These are phyloP conservation scores for Sylvilagus floridanus DNA, from an alignment of 2,797 vertebrate genomes.

Conservation along the genomic window DNA sequence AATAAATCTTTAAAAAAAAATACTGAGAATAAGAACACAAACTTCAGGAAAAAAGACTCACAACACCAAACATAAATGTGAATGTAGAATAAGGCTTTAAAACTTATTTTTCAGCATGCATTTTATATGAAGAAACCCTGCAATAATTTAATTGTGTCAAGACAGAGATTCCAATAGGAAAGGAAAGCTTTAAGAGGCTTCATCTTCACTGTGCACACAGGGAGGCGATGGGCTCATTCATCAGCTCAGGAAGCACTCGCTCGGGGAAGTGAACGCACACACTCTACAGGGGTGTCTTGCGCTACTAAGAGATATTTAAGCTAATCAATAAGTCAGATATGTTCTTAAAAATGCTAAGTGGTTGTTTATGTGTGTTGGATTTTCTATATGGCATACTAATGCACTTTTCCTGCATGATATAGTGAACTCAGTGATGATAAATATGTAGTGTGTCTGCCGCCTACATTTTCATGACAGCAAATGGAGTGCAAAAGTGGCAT, in stretches of 20 bases:
- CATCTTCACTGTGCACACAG: not conserved
- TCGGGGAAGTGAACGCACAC: not conserved
- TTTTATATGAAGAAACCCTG: conserved; percentile 62
- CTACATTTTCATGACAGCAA: conserved; percentile 69
- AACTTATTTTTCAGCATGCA: conserved; percentile 41
- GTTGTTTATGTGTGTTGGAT: conserved; percentile 64
- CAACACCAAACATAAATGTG: not conserved
- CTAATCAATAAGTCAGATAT: conserved; percentile 74
- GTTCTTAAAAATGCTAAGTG: conserved; percentile 76
- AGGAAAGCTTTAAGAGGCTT: not conserved
- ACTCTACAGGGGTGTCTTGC: not conserved
- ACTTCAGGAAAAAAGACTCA: not conserved
- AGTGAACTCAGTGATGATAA: conserved; percentile 61
- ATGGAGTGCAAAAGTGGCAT: conserved; percentile 63
- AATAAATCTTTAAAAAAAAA: too few relatives aligned
- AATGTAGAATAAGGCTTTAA: not conserved
- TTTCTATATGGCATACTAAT: conserved; percentile 66
- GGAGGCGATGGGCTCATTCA: not conserved
- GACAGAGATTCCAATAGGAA: conserved; percentile 48
- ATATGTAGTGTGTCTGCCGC: conserved; percentile 43
- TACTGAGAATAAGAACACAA: not conserved
- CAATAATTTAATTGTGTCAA: conserved; percentile 44
- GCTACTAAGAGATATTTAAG: conserved; percentile 45
- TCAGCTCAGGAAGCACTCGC: conserved; percentile 59
- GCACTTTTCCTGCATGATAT: conserved; percentile 53